Evolutionary conservation across 2,888 invertebrate genomes (phyloP).

Genomic region (Phyllotreta striolata): DNA sequence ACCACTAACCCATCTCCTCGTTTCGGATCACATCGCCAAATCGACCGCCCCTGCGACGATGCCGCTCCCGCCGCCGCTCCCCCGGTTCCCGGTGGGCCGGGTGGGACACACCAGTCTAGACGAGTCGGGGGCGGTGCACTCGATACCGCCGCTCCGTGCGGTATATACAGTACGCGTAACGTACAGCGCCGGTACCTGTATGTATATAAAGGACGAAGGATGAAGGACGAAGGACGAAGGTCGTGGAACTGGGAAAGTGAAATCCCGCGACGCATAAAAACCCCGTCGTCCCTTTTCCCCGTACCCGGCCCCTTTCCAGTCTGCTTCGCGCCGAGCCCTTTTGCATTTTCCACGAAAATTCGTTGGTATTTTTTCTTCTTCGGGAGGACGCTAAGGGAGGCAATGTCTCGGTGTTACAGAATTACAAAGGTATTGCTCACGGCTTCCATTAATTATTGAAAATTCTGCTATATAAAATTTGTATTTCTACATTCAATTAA

Average conservation of each 20-base stretch:
- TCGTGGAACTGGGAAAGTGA: constrained; percentile 61
- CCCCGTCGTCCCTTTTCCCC: constrained; percentile 48
- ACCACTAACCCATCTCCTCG: constrained; percentile 12
- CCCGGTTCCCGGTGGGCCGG: constrained; percentile 31
- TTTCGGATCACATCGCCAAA: neutral
- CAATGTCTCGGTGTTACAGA: no score
- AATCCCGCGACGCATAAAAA: constrained; percentile 58
- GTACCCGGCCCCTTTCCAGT: neutral
- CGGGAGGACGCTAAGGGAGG: no score
- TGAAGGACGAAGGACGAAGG: constrained; percentile 61
- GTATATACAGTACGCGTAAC: constrained; percentile 5
- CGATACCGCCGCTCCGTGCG: constrained; percentile 13
- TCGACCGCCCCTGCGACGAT: constrained; percentile 1
- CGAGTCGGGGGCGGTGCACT: constrained; percentile 50
- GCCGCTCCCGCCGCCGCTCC: constrained; percentile 6
- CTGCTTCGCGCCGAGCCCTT: neutral
- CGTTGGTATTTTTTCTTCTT: neutral
- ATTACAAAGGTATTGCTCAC: no score
- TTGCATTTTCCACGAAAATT: neutral
- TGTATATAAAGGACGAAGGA: constrained; percentile 61
- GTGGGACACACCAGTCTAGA: constrained; percentile 42
- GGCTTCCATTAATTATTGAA: no score
- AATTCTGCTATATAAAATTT: no score
- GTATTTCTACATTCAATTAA: no score
- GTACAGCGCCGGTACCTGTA: constrained; percentile 47